Percentiles rank a stretch among this genome's conserved stretches.
phyloP scores from a whole-genome alignment of 2,888 invertebrate genomes.

The Graphium colonna region DNA sequence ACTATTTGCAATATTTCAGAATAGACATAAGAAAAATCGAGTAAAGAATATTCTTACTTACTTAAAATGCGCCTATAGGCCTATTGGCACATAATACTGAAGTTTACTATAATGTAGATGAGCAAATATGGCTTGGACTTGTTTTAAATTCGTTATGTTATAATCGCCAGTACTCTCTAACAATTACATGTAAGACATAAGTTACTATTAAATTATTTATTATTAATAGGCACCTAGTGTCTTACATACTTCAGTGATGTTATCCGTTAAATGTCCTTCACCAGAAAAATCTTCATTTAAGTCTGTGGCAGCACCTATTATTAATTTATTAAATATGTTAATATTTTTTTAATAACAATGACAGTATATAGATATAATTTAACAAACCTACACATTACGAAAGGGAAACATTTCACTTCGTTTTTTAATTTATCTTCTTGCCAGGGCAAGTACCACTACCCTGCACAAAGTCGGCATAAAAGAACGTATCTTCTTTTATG shows the following conservation, averaged over 20 bases:
- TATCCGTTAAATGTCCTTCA: constrained; percentile 82
- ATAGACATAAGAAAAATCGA: too few relatives aligned
- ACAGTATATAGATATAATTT: too few relatives aligned
- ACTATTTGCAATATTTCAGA: too few relatives aligned
- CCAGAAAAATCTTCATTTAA: constrained; percentile 94
- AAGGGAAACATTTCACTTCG: too few relatives aligned
- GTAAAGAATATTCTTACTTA: too few relatives aligned
- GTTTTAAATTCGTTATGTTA: constrained; percentile 96
- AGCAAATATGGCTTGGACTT: constrained; percentile 98
- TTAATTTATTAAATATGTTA: background rate
- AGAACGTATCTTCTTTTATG: too few relatives aligned
- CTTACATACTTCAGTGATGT: constrained; percentile 71
- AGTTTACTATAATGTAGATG: constrained; percentile 97
- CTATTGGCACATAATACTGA: constrained; percentile 98
- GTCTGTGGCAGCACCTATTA: constrained; percentile 91
- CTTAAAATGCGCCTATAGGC: constrained; percentile 99
- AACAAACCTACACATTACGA: too few relatives aligned
- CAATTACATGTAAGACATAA: constrained; percentile 6
- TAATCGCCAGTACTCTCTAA: constrained; percentile 82
- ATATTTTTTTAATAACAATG: too few relatives aligned
- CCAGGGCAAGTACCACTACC: too few relatives aligned
- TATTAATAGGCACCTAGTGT: background rate
- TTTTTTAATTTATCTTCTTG: too few relatives aligned
- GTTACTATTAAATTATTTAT: background rate
- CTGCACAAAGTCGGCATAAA: too few relatives aligned